Base-by-base conservation (phyloP, 2,797 vertebrate species). In the Echeneis naucrates region DNA sequence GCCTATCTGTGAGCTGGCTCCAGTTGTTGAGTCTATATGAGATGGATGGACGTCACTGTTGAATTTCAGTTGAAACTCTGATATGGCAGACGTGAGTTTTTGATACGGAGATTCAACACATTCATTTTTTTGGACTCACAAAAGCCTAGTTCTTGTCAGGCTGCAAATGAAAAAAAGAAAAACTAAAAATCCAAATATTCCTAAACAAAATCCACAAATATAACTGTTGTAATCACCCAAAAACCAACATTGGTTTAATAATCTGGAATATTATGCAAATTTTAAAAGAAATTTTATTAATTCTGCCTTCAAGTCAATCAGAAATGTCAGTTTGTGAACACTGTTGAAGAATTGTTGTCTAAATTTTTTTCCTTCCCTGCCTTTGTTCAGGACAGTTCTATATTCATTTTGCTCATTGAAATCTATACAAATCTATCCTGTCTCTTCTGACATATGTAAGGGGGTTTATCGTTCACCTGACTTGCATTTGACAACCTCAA, bases 391-490 rank as follows among this genome's bases (percentile, higher is more conserved):
- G 13, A 44, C n/a, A 40, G 24, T 30, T 40, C 35, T 10, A 37
- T 23, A 23, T 47, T 59, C 7, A 13, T 47, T 48, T 19, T 17
- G 27, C 26, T 66, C 9, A 16, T 63, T 60, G 32, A 57, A 65
- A 71, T 67, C 50, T 26, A 54, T 50, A 16, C 7, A 33, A 54
- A 35, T 13, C 30, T 58, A 35, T 55, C 35, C 30, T 58, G 38
- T 55, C 35, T 44, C 16, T 47, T 53, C 26, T 47, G 35, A 47
- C 5, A 16, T 44, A 5, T 47, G 9, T 26, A 67, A 17, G 40
- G 11, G 48, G 11, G 27, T 56, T 56, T 80, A 70, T 74, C 64
- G 67, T 81, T 87, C 74, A 37, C 27, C 44, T 72, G 38, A 37
- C 64, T 63, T 40, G 55, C 60, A 76, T 63, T 51, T 60, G 66